Evolutionary conservation across 2,113 vertebrate species (phyloP), one percentile per base, ranked within the genome.

Genomic region (Apaloderma vittatum): DNA sequence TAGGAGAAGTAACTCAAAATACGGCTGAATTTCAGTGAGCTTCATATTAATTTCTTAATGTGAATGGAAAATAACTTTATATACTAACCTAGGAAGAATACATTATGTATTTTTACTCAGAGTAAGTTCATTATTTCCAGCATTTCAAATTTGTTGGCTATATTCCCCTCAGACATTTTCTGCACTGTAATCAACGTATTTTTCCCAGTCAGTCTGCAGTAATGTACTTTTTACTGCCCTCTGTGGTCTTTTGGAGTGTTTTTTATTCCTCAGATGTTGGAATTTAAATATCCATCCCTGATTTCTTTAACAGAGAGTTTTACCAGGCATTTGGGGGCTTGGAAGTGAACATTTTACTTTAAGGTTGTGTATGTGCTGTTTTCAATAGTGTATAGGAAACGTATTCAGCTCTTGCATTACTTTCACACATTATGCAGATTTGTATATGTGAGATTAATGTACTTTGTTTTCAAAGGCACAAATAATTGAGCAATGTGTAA

Each of bases 391-490:
- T 45, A 21, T 20, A 32, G 65, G 52, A 88, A 78, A 68, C 29
- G 67, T 65, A n/a, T 4, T 74, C 32, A 61, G 45, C 61, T 91
- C 7, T 3, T 86, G 61, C 15, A 54, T 93, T 93, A 51, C 21
- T 82, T 79, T 92, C 37, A 63, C 4, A 1, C 15, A 10, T 78
- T 72, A 75, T 43, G 46, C 43, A 81, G 32, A 59, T 93, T 70
- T 95, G 21, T 86, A 43, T 62, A 71, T 3, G 1, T 65, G 54
- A 95, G 20, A 45, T 75, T 89, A 79, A 87, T 93, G 86, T 95
- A 10, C 45, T 96, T 90, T 77, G 30, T 91, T 94, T 92, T 65
- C 82, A 94, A 88, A 77, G 63, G 61, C 15, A 48, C n/a, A 32
- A 19, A 13, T 55, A 95, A 84, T 16, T 81, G 58, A 82, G 62